A percentile compares a stretch with the other conserved stretches of the same genome.
These are phyloP conservation scores for Microcebus murinus DNA, from an alignment of 2,113 vertebrate species.

Conservation along the genomic window DNA sequence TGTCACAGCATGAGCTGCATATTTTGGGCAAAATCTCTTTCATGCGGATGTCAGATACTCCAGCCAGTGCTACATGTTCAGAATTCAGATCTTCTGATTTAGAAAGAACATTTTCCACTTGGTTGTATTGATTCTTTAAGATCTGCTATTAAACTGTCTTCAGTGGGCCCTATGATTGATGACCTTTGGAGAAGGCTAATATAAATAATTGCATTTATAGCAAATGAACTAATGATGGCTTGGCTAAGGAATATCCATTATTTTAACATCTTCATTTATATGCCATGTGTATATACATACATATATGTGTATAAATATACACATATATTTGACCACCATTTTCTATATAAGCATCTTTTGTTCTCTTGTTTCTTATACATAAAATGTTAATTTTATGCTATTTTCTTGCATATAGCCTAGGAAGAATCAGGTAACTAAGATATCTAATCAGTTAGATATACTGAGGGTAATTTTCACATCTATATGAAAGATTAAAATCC, in stretches of 20 bases:
- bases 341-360: not conserved
- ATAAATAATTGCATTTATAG: conserved; percentile 22
- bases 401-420: not conserved
- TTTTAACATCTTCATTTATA: not conserved
- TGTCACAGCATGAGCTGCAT: conserved; percentile 45
- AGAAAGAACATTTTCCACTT: not conserved
- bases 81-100: conserved; percentile 47
- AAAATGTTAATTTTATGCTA: not conserved
- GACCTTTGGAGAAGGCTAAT: not conserved
- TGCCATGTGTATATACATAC: rapidly evolving
- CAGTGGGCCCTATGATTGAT: not conserved
- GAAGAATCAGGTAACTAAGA: not conserved
- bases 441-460: not conserved
- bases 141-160: not conserved
- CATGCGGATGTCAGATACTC: conserved; percentile 47
- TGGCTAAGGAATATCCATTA: not conserved
- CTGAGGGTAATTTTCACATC: not conserved
- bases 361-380: not conserved
- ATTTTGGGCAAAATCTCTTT: conserved; percentile 57
- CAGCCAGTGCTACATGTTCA: not conserved
- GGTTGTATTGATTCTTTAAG: conserved; percentile 37
- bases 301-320: not conserved
- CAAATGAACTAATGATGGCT: not conserved
- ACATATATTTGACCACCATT: not conserved
- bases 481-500: not conserved